Percentiles rank a stretch among this genome's conserved stretches.
Conservation (phyloP, 2,113 vertebrate genomes). For the Albula goreensis region DNA sequence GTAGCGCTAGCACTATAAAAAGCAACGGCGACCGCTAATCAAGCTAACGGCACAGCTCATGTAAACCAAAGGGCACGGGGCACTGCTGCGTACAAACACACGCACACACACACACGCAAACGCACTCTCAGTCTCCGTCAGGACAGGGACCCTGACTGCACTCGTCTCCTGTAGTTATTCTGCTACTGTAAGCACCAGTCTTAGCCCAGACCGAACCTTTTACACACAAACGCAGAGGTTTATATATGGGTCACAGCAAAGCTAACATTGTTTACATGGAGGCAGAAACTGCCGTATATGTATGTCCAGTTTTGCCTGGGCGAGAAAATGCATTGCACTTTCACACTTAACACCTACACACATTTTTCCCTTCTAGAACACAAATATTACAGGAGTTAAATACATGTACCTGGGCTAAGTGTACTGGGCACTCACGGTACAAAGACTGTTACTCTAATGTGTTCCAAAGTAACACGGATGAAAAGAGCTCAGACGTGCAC, state of each 20-base stretch:
- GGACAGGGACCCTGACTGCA: not conserved
- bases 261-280: not conserved
- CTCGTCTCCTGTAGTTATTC: not conserved
- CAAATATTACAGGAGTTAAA: too few relatives aligned
- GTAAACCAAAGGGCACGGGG: not conserved
- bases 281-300: too few relatives aligned
- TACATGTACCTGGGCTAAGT: too few relatives aligned
- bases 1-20: constrained; percentile 16
- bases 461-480: not conserved
- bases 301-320: too few relatives aligned
- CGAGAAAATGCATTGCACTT: too few relatives aligned
- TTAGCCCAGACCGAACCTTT: not conserved
- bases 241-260: not conserved
- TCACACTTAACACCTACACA: too few relatives aligned
- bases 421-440: too few relatives aligned
- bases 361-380: too few relatives aligned
- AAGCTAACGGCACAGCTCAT: constrained; percentile 22
- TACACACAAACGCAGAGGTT: not conserved
- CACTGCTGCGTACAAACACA: constrained; percentile 1
- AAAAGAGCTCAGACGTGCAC: not conserved
- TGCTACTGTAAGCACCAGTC: not conserved
- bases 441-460: too few relatives aligned
- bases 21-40: not conserved
- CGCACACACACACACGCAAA: constrained; percentile 9
- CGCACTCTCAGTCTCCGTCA: not conserved